Percentiles rank a stretch among this genome's conserved stretches.
These are phyloP conservation scores for Cephalopachus bancanus DNA, from an alignment of 2,797 vertebrate species.

Conservation along the genomic window DNA sequence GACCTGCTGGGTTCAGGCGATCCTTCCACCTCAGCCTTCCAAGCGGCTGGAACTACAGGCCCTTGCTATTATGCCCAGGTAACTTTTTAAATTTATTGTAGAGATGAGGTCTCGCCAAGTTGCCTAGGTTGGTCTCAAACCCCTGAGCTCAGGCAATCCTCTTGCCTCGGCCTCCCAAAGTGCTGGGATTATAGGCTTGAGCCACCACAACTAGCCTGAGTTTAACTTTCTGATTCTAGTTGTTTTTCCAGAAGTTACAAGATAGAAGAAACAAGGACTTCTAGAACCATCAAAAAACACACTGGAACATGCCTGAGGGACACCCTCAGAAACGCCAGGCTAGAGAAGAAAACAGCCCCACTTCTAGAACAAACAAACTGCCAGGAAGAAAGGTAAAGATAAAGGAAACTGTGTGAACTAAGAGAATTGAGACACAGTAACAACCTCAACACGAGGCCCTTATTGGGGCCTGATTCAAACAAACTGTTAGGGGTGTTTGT, in stretches of 20 bases:
- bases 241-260: conserved; percentile 37
- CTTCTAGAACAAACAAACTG: neutral
- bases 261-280: neutral
- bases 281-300: neutral
- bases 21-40: too few relatives aligned
- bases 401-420: neutral
- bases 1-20: too few relatives aligned
- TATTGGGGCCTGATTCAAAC: neutral
- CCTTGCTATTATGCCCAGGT: too few relatives aligned
- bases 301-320: neutral
- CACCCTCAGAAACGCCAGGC: neutral
- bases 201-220: too few relatives aligned
- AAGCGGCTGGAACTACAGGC: too few relatives aligned
- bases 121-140: too few relatives aligned
- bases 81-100: too few relatives aligned
- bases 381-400: neutral
- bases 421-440: neutral
- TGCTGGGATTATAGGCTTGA: too few relatives aligned
- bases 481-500: neutral
- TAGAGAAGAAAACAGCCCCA: neutral
- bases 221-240: neutral
- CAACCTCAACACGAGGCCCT: fast-evolving
- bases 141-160: too few relatives aligned
- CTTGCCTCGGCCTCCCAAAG: too few relatives aligned
- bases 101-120: too few relatives aligned